Evolutionary conservation across 1,140 invertebrate species (phyloP).

Genomic region (Helicorthomorpha holstii): DNA sequence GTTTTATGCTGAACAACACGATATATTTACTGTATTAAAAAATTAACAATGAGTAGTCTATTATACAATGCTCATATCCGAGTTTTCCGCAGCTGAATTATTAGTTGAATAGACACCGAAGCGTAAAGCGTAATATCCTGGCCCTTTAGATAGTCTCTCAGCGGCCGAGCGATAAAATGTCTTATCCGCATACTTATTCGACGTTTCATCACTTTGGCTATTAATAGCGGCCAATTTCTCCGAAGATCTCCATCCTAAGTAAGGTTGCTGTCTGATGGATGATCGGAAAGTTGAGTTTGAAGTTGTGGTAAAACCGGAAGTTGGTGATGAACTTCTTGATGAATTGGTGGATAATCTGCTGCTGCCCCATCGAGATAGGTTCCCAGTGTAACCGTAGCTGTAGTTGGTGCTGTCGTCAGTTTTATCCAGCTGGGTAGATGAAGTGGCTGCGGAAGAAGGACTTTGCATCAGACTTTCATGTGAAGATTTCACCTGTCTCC

Average conservation of each 20-base stretch:
- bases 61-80: too few species aligned
- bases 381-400: too few species aligned
- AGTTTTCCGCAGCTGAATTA: too few species aligned
- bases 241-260: conserved; percentile 68
- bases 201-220: conserved; percentile 22
- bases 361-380: too few species aligned
- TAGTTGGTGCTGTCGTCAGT: too few species aligned
- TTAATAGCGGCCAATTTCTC: conserved; percentile 52
- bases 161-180: conserved; percentile 46
- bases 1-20: too few species aligned
- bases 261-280: conserved; percentile 36
- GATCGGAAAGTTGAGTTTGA: conserved; percentile 38
- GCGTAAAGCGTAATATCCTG: neutral
- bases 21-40: too few species aligned
- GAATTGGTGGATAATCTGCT: too few species aligned
- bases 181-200: conserved; percentile 8
- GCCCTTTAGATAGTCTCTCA: conserved; percentile 52
- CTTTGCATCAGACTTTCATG: conserved; percentile 16
- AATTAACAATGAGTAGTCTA: too few species aligned
- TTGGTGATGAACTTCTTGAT: conserved; percentile 35
- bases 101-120: neutral
- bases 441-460: neutral
- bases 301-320: too few species aligned
- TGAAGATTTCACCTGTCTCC: conserved; percentile 16
- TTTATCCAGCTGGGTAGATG: too few species aligned